Base-by-base conservation (phyloP, 2,797 vertebrate genomes). In the Tangara arthus region DNA sequence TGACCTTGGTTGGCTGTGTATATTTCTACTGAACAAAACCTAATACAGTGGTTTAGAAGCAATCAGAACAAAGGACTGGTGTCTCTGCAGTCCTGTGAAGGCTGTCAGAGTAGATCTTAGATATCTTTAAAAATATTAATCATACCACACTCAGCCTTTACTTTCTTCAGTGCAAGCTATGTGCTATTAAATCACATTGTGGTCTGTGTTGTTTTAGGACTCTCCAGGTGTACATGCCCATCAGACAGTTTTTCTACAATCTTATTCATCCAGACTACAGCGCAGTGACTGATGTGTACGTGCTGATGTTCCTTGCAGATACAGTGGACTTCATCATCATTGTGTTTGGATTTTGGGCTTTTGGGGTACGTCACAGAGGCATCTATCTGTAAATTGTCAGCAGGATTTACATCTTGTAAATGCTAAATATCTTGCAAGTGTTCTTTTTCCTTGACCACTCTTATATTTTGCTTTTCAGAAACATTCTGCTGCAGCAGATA, bases 321-420 rank as follows among this genome's bases (percentile, higher is more conserved):
- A 99, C 99, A 0, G 98, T 99, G 20, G 99, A 99, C 97, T 99
- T 99, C 96, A 99, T 99, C 97, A 99, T 99, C 98, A 99, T 99
- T 16, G 99, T 99, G 85, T 99, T 99, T 87, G 99, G 99, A 90
- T 99, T 99, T 97, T 99, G 98, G 98, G 99, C 99, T 41, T 99
- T 99, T 92, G 99, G 99, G 97, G 99, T 99, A 98, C 7, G 98
- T 98, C 94, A 63, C 32, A 80, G 32, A 69, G 59, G 46, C 53
- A 34, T 75, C 63, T 89, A 1, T 82, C 20, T 69, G 17, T 75
- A 82, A 91, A 94, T 76, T 42, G 27, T 80, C 10, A 26, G 11
- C 39, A 66, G 39, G 64, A 81, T 75, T 78, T 93, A 44, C 7
- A 0, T 69, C 12, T 47, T 69, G 47, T 68, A 42, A 41, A 21